phyloP scores from a whole-genome alignment of 1,140 invertebrate species.

The Planococcus citri region DNA sequence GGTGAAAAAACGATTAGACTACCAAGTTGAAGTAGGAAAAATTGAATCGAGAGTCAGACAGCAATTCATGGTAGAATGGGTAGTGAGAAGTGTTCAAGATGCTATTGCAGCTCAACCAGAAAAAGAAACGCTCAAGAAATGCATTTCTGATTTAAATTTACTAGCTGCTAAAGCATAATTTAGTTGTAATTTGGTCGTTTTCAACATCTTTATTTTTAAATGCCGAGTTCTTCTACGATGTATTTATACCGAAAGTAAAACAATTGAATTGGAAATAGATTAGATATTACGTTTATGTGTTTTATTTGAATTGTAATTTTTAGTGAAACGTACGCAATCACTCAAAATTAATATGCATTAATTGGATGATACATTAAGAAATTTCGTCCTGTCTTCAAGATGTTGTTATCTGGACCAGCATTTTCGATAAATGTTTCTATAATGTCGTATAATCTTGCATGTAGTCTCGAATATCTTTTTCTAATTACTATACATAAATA shows the following conservation, averaged over 20 bases:
- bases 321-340: neutral
- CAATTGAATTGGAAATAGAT: neutral
- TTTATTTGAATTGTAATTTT: neutral
- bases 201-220: neutral
- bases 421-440: no score
- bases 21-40: conserved; percentile 70
- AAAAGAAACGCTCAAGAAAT: conserved; percentile 75
- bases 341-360: no score
- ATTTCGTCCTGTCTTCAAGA: no score
- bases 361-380: no score
- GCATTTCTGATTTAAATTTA: conserved; percentile 73
- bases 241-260: neutral
- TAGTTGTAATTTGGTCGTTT: neutral
- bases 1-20: conserved; percentile 78
- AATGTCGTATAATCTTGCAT: no score
- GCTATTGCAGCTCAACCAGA: conserved; percentile 87
- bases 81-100: conserved; percentile 67
- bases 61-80: conserved; percentile 89
- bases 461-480: no score
- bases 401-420: no score
- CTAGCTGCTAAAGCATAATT: conserved; percentile 47
- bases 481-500: no score
- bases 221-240: neutral
- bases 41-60: conserved; percentile 72
- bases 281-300: neutral